phyloP scores from a whole-genome alignment of 2,113 vertebrate species.

The Podilymbus podiceps region DNA sequence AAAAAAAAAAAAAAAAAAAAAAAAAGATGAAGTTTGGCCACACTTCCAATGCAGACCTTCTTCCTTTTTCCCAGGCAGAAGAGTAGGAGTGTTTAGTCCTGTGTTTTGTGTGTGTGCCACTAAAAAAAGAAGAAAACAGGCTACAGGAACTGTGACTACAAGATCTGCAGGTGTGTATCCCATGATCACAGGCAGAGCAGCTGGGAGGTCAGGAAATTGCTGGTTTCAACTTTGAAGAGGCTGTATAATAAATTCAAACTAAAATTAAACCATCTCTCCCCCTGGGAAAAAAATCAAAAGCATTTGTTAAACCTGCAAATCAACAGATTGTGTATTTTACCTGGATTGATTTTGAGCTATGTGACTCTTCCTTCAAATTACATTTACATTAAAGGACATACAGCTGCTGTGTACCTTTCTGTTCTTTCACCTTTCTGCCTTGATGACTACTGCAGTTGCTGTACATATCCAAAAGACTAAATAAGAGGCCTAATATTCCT shows the following conservation, averaged over 20 bases:
- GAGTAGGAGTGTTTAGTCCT: background rate
- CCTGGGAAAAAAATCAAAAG: background rate
- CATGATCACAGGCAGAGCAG: constrained; percentile 5
- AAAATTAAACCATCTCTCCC: constrained; percentile 21
- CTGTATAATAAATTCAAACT: constrained; percentile 27
- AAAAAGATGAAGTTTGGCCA: background rate
- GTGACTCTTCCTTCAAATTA: background rate
- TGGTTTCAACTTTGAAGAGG: constrained; percentile 27
- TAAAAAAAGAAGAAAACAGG: background rate
- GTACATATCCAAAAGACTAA: background rate
- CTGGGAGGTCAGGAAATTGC: constrained; percentile 24
- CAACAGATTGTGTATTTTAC: background rate
- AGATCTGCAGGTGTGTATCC: background rate
- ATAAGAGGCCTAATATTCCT: background rate
- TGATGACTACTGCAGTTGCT: background rate
- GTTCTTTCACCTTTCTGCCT: background rate
- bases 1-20: too few relatives aligned
- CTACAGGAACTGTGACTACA: background rate
- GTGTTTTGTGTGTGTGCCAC: background rate
- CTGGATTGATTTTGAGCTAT: background rate
- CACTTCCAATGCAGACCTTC: background rate
- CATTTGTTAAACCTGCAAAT: background rate
- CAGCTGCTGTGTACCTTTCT: background rate
- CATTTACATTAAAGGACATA: background rate
- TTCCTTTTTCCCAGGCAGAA: background rate